These are phyloP conservation scores for Aphyosemion australe DNA, from an alignment of 2,113 vertebrate species.

Conservation along the genomic window DNA sequence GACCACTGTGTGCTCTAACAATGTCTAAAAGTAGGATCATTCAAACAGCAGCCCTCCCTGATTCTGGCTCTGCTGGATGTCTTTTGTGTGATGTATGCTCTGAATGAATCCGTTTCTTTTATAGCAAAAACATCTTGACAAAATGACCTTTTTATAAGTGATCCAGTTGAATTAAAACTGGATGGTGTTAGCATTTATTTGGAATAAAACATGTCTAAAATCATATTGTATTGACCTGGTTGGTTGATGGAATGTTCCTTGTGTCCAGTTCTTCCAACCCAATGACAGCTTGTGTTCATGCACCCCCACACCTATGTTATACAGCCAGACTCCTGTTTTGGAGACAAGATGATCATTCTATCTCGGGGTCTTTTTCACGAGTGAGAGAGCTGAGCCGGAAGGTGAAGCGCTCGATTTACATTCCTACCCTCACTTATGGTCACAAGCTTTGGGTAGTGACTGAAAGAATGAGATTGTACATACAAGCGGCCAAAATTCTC, in stretches of 20 bases:
- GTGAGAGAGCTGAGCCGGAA: too few species aligned
- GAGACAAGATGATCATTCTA: background rate
- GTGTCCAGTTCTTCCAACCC: background rate
- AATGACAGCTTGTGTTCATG: too few species aligned
- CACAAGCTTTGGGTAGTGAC: too few species aligned
- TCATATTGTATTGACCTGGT: background rate
- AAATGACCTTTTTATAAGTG: background rate
- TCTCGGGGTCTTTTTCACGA: too few species aligned
- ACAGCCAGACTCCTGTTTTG: background rate
- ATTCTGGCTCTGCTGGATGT: background rate
- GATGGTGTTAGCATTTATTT: background rate
- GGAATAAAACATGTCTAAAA: background rate
- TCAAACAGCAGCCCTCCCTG: background rate
- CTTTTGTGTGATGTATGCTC: background rate
- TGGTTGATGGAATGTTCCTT: background rate
- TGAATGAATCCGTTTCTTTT: background rate
- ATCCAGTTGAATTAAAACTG: too few species aligned
- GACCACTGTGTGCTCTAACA: slow-evolving; percentile 22
- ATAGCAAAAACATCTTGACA: background rate
- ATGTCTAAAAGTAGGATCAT: slow-evolving; percentile 9
- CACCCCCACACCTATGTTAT: background rate
- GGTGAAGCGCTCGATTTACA: too few species aligned
- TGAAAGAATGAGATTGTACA: too few species aligned
- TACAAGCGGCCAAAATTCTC: too few species aligned
- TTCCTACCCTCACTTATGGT: too few species aligned